phyloP scores from a whole-genome alignment of 1,140 invertebrate species.

The Drosophila navojoa region DNA sequence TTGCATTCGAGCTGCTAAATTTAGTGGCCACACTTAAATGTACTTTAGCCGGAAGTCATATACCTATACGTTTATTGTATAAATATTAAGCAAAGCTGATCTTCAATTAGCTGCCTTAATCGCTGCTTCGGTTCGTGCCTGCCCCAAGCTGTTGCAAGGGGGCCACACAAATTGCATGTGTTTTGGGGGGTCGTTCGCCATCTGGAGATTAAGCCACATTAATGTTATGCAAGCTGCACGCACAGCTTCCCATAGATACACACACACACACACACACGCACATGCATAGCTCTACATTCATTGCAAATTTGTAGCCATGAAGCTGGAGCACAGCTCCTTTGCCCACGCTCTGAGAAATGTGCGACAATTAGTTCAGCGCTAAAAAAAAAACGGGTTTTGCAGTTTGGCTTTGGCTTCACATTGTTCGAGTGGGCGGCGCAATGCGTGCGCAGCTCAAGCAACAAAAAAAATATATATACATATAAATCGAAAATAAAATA shows the following conservation, averaged over 20 bases:
- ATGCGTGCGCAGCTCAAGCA: conserved; percentile 60
- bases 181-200: not conserved
- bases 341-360: conserved; percentile 71
- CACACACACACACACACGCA: not conserved
- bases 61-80: not conserved
- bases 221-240: conserved; percentile 51
- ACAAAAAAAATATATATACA: conserved; percentile 30
- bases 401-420: conserved; percentile 21
- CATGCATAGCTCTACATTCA: not conserved
- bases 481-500: conserved; percentile 21
- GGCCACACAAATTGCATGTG: conserved; percentile 20
- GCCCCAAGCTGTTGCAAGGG: conserved; percentile 13
- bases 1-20: conserved; percentile 36
- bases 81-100: conserved; percentile 11
- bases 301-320: conserved; percentile 34
- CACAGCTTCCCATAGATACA: conserved; percentile 32
- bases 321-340: conserved; percentile 42
- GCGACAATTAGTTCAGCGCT: conserved; percentile 71
- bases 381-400: conserved; percentile 54
- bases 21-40: conserved; percentile 39
- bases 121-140: conserved; percentile 25
- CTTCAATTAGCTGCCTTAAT: conserved; percentile 37
- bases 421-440: conserved; percentile 63
- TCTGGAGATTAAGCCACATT: conserved; percentile 34
- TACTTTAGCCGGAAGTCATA: conserved; percentile 41